phyloP scores from a whole-genome alignment of 2,888 invertebrate genomes.

The Phyto melanocephala region DNA sequence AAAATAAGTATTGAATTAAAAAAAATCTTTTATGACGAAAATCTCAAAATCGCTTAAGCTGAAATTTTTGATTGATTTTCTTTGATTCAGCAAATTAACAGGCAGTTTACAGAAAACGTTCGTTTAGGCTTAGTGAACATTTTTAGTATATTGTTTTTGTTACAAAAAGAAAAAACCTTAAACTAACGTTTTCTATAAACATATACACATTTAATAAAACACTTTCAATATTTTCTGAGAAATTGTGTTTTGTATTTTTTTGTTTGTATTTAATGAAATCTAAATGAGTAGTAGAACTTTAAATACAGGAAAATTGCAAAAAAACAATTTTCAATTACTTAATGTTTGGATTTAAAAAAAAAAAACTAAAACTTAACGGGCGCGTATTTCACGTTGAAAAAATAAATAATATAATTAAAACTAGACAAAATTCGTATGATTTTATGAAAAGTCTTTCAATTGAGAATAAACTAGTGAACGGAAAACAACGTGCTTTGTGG shows the following conservation, averaged over 20 bases:
- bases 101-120: no score
- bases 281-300: conserved; percentile 14
- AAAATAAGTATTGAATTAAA: not conserved
- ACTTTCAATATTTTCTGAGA: not conserved
- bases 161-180: no score
- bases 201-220: not conserved
- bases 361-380: conserved; percentile 38
- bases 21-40: not conserved
- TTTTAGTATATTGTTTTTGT: no score
- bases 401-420: conserved; percentile 57
- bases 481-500: conserved; percentile 54
- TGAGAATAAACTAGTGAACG: conserved; percentile 67
- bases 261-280: not conserved
- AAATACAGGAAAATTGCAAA: conserved; percentile 4
- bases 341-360: conserved; percentile 18
- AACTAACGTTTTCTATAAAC: no score
- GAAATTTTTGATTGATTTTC: conserved; percentile 43
- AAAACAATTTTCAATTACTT: conserved; percentile 14
- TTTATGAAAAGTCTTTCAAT: conserved; percentile 54
- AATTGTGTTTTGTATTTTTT: not conserved
- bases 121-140: no score
- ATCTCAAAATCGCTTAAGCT: not conserved
- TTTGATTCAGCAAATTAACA: not conserved
- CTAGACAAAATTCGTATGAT: conserved; percentile 59
- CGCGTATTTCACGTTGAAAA: conserved; percentile 38